A percentile compares a stretch with the other conserved stretches of the same genome.
Evolutionary conservation across 2,113 vertebrate species (phyloP).

Genomic region (Onychorhynchus coronatus): DNA sequence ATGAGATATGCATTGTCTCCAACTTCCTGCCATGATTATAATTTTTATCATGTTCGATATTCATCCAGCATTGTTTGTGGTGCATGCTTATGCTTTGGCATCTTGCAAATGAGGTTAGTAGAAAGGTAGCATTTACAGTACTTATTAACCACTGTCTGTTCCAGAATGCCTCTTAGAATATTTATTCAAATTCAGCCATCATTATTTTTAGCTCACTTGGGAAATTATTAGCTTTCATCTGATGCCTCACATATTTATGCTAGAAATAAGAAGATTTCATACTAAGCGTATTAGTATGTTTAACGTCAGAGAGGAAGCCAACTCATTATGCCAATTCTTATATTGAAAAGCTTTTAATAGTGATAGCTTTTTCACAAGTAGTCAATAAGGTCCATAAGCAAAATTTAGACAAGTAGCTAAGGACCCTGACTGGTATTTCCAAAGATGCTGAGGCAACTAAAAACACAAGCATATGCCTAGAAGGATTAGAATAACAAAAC

Average conservation of each 20-base stretch:
- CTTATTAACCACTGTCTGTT: slow-evolving; percentile 21
- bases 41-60: not conserved
- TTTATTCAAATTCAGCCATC: slow-evolving; percentile 8
- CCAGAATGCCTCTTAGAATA: not conserved
- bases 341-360: slow-evolving; percentile 31
- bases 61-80: not conserved
- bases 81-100: not conserved
- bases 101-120: not conserved
- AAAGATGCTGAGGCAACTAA: not conserved
- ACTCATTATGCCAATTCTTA: slow-evolving; percentile 41
- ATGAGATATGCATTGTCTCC: not conserved
- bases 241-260: slow-evolving; percentile 44
- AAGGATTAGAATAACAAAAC: not conserved
- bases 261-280: slow-evolving; percentile 64
- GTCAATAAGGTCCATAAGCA: not conserved
- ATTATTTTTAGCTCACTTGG: slow-evolving; percentile 46
- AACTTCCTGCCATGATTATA: not conserved
- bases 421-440: not conserved
- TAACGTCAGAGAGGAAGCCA: slow-evolving; percentile 53
- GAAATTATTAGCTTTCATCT: slow-evolving; percentile 52
- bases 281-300: slow-evolving; percentile 57
- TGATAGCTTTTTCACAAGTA: not conserved
- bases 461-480: not conserved
- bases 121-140: not conserved
- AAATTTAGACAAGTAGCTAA: not conserved